Evolutionary conservation across 2,797 vertebrate species (phyloP), one percentile per base, ranked within the genome.

Genomic region (Taenioides sp.): DNA sequence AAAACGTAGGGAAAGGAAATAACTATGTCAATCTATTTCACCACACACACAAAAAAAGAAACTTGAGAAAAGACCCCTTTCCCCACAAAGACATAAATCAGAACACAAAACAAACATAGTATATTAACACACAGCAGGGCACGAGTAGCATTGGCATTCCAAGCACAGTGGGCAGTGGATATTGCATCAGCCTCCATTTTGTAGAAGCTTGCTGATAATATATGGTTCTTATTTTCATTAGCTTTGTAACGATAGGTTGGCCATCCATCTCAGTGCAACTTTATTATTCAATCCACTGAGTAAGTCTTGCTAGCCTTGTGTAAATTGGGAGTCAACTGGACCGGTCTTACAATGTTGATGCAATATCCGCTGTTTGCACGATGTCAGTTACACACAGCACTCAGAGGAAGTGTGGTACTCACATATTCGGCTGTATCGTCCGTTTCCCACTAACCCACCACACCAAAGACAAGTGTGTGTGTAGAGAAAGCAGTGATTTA

Each of bases 351-450:
- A 14, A 50, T 73, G 79, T 72, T 92, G 92, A 93, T 93, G 93
- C 92, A 94, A 90, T 89, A 89, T 72, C 90, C 84, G 74, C 84
- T 81, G 85, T 84, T 77, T 69, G 74, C 64, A 72, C 54, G 73
- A 73, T 67, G 71, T 78, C 72, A 79, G 77, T 80, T 72, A 89
- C 75, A 87, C 73, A 88, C 78, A 87, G 86, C 90, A 92, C 84
- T 88, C 88, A 78, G 82, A 84, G 71, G 65, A 89, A 84, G 83
- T 82, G 74, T 85, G 66, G 28, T 96, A 99, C 98, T 99, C 90
- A 99, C 98, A 67, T 99, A 99, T 95, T 99, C 97, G 67, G 97
- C 97, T 40, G 96, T 98, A 92, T 98, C 96, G 91, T 99, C 98
- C 88, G 89, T 97, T 95, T 98, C 97, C 98, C 97, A 99, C 98